Evolutionary conservation across 1,140 invertebrate genomes (phyloP).

Genomic region (Colletes gigas): DNA sequence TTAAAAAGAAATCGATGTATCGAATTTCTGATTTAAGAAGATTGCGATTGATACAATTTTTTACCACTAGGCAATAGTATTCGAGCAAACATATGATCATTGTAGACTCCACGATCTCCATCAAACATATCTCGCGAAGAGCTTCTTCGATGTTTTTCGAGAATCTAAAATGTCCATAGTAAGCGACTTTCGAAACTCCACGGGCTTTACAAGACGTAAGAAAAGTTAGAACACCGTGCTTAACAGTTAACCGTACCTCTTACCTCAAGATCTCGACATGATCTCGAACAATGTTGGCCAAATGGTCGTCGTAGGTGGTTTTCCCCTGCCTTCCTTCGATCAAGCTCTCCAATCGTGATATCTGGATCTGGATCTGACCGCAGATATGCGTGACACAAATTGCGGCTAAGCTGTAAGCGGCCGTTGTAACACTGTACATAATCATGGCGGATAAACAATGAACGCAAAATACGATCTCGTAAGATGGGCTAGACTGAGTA

Average conservation of each 20-base stretch:
- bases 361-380: slow-evolving; percentile 60
- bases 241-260: neutral
- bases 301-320: neutral
- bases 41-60: neutral
- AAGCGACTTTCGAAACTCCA: neutral
- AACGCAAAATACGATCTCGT: slow-evolving; percentile 61
- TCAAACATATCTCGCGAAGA: slow-evolving; percentile 46
- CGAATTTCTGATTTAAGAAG: neutral
- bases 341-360: slow-evolving; percentile 41
- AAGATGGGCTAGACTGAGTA: slow-evolving; percentile 56
- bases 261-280: slow-evolving; percentile 52
- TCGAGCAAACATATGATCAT: slow-evolving; percentile 53
- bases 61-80: slow-evolving; percentile 60
- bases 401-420: slow-evolving; percentile 60
- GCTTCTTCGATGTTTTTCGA: slow-evolving; percentile 23
- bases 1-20: neutral
- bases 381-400: slow-evolving; percentile 67
- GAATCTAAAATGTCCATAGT: slow-evolving; percentile 49
- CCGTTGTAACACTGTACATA: slow-evolving; percentile 60
- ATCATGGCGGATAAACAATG: slow-evolving; percentile 63
- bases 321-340: neutral
- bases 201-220: neutral
- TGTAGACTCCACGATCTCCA: slow-evolving; percentile 44
- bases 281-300: slow-evolving; percentile 24
- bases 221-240: neutral